Evolutionary conservation across 2,113 vertebrate genomes (phyloP).

Genomic region (Hemibagrus wyckioides): DNA sequence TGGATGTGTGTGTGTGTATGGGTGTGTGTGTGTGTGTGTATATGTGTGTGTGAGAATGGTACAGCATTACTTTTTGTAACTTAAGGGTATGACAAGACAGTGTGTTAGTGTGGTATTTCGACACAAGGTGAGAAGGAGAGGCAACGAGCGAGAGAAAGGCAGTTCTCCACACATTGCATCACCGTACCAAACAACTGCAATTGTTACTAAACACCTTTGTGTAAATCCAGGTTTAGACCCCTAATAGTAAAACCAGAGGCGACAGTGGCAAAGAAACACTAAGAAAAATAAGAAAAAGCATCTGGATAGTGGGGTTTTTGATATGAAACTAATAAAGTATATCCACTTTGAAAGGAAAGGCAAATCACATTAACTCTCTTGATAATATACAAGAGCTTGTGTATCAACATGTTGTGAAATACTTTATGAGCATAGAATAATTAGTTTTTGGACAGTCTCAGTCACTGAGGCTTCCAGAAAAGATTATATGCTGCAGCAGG

Average conservation of each 20-base stretch:
- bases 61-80: neutral
- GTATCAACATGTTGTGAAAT: neutral
- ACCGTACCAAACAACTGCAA: neutral
- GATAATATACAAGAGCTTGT: neutral
- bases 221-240: neutral
- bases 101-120: neutral
- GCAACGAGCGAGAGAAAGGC: neutral
- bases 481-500: neutral
- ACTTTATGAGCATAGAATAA: neutral
- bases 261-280: neutral
- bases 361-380: neutral
- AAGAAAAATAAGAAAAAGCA: neutral
- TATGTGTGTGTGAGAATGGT: constrained; percentile 2
- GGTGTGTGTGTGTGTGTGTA: constrained; percentile 28
- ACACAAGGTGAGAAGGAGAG: neutral
- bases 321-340: neutral
- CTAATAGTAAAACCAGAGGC: neutral
- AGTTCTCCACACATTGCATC: neutral
- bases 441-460: neutral
- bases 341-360: neutral
- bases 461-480: neutral
- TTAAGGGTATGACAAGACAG: neutral
- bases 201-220: neutral
- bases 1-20: constrained; percentile 30
- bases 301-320: neutral